Evolutionary conservation across 2,888 invertebrate genomes (phyloP).

Genomic region (Lymantria dispar): DNA sequence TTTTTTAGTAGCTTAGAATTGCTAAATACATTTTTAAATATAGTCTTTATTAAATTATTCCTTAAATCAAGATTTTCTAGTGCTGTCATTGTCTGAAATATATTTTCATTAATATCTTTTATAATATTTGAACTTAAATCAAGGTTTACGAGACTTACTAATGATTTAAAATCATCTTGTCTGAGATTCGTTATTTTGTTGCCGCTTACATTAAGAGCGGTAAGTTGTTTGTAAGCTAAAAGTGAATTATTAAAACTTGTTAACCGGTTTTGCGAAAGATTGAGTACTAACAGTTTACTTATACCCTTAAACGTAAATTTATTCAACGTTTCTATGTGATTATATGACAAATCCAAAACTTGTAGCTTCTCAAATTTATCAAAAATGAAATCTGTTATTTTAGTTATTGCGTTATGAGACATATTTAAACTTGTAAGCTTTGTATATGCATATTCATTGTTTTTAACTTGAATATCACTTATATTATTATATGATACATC

Average conservation of each 20-base stretch:
- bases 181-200: slow-evolving; percentile 45
- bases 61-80: slow-evolving; percentile 43
- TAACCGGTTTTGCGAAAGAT: slow-evolving; percentile 51
- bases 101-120: slow-evolving; percentile 32
- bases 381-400: background rate
- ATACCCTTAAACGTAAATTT: slow-evolving; percentile 52
- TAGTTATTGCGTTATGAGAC: background rate
- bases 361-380: background rate
- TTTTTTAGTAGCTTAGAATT: slow-evolving; percentile 27
- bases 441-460: slow-evolving; percentile 13
- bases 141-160: slow-evolving; percentile 39
- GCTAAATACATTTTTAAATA: slow-evolving; percentile 40
- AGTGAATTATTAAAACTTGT: slow-evolving; percentile 47
- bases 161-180: slow-evolving; percentile 40
- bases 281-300: slow-evolving; percentile 41
- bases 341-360: slow-evolving; percentile 41
- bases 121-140: slow-evolving; percentile 51
- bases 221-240: slow-evolving; percentile 48
- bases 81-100: slow-evolving; percentile 35
- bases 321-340: slow-evolving; percentile 42
- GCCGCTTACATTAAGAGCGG: slow-evolving; percentile 43
- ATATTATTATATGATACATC: slow-evolving; percentile 58
- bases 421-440: background rate
- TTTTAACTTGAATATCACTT: slow-evolving; percentile 27
- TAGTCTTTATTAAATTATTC: slow-evolving; percentile 40